phyloP scores from a whole-genome alignment of 2,888 invertebrate species.

The Pristionchus mayeri region DNA sequence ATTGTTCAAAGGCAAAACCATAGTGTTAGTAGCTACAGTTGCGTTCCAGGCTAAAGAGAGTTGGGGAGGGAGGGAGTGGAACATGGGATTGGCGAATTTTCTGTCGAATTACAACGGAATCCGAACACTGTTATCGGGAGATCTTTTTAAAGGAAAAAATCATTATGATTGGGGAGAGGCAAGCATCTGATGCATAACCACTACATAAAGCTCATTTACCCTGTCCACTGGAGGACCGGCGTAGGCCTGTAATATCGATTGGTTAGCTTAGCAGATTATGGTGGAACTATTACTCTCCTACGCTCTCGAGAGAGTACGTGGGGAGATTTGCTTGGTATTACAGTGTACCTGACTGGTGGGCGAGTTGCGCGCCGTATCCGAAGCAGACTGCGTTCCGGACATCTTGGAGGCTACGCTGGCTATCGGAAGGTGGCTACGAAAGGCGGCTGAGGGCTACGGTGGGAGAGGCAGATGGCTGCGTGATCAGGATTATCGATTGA shows the following conservation, averaged over 20 bases:
- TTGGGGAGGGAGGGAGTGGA: too few species aligned
- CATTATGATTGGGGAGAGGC: background rate
- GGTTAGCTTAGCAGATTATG: background rate
- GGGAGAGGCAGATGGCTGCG: background rate
- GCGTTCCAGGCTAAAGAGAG: too few species aligned
- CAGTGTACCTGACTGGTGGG: conserved; percentile 45
- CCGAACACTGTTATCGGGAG: too few species aligned
- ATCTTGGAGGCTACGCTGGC: conserved; percentile 23
- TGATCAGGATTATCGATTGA: background rate
- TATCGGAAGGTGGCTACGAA: too few species aligned
- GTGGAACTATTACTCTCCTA: background rate
- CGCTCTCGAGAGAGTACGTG: background rate
- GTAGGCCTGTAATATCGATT: conserved; percentile 32
- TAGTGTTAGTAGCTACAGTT: too few species aligned
- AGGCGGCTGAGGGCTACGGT: background rate
- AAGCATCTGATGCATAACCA: background rate
- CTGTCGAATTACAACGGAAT: too few species aligned
- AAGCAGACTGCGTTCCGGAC: conserved; percentile 47
- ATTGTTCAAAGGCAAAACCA: too few species aligned
- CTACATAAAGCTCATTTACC: background rate
- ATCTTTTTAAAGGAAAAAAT: too few species aligned
- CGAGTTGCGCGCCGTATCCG: conserved; percentile 48
- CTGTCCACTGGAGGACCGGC: conserved; percentile 19
- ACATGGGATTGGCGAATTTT: too few species aligned
- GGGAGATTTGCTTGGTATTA: background rate